Conservation (phyloP, 2,113 vertebrate species). For the Uropsilus gracilis region DNA sequence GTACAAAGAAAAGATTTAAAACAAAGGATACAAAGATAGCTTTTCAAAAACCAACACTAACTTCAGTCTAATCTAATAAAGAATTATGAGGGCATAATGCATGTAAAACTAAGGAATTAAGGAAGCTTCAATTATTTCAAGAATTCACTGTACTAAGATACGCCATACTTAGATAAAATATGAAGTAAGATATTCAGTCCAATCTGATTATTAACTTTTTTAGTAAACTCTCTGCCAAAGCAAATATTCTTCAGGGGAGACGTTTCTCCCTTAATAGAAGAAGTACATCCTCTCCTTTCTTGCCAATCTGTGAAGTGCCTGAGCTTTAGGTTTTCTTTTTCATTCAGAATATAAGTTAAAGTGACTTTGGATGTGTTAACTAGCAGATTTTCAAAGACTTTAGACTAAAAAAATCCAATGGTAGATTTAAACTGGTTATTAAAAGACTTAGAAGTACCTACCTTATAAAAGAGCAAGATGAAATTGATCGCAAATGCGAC, state of each 20-base stretch:
- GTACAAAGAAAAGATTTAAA: neutral
- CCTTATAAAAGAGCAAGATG: conserved; percentile 98
- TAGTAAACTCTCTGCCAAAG: neutral
- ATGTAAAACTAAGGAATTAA: neutral
- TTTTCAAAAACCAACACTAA: neutral
- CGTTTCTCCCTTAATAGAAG: neutral
- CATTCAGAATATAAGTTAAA: neutral
- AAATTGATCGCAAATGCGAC: conserved; percentile 99
- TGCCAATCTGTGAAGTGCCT: too few relatives aligned
- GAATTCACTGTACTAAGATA: neutral
- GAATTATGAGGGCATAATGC: neutral
- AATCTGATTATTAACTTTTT: neutral
- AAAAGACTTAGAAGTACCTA: conserved; percentile 65
- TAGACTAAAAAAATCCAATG: neutral
- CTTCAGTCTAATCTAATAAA: neutral
- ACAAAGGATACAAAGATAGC: neutral
- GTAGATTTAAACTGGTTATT: neutral
- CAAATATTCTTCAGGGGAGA: neutral
- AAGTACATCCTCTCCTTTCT: neutral
- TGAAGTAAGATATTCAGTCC: neutral
- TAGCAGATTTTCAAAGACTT: neutral
- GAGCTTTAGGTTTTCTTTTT: neutral
- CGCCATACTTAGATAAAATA: neutral
- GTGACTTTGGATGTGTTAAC: neutral
- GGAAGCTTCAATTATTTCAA: neutral